Conservation (phyloP, 2,797 vertebrate genomes). For the Argyrosomus regius region DNA sequence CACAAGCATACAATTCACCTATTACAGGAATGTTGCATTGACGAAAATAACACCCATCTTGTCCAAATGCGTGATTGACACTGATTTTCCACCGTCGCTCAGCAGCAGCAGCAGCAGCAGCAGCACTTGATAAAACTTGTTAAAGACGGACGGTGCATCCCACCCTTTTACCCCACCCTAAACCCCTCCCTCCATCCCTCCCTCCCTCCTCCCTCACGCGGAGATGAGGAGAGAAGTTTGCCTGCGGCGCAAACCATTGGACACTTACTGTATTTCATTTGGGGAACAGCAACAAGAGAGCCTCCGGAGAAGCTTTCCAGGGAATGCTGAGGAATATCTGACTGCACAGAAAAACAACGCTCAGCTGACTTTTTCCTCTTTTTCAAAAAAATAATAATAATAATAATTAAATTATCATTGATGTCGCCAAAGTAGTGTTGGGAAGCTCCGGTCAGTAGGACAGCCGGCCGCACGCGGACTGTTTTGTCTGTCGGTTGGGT, state of each 20-base stretch:
- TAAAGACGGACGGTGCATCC: conserved; percentile 55
- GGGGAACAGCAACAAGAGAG: conserved; percentile 54
- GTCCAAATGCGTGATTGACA: conserved; percentile 31
- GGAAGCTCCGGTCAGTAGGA: conserved; percentile 62
- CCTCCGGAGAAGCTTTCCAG: conserved; percentile 64
- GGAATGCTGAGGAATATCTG: conserved; percentile 73
- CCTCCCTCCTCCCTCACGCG: conserved; percentile 41
- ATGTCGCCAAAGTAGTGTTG: conserved; percentile 71
- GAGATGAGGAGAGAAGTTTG: conserved; percentile 80
- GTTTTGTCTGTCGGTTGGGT: conserved; percentile 50
- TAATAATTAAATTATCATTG: conserved; percentile 35
- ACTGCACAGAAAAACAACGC: conserved; percentile 20
- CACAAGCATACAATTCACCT: background rate
- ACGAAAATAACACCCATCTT: conserved; percentile 66
- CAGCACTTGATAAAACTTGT: conserved; percentile 59
- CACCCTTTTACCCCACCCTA: conserved; percentile 56
- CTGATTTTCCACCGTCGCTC: conserved; percentile 51
- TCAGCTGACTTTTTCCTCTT: conserved; percentile 21
- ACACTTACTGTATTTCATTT: conserved; percentile 71
- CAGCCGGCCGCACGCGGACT: conserved; percentile 65
- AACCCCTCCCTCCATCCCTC: conserved; percentile 48
- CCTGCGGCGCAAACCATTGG: conserved; percentile 67
- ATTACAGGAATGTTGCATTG: conserved; percentile 41
- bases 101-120: too few species aligned
- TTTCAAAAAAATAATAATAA: background rate